Percentiles rank a stretch among this genome's conserved stretches.
Conservation (phyloP, 1,140 invertebrate genomes). For the Chlorops oryzae region DNA sequence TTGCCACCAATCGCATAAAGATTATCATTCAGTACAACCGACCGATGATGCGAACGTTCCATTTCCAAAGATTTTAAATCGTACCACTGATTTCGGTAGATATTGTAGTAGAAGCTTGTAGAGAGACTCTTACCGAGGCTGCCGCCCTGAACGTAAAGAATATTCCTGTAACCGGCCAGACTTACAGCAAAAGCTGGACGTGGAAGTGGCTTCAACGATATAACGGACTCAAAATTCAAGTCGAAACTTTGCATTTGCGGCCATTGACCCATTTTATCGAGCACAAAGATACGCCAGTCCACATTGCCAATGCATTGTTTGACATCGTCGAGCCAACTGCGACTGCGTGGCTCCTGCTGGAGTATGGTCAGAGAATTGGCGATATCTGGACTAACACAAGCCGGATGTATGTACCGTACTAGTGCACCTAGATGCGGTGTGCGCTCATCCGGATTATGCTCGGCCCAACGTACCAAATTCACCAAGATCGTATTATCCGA, state of each 20-base stretch:
- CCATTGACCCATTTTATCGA: constrained; percentile 20
- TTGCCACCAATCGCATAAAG: constrained; percentile 19
- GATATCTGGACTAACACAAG: constrained; percentile 11
- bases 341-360: constrained; percentile 1
- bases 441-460: constrained; percentile 11
- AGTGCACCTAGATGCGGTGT: constrained; percentile 4
- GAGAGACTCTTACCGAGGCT: constrained; percentile 9
- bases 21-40: constrained; percentile 11
- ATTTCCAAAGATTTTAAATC: constrained; percentile 7
- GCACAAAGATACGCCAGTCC: constrained; percentile 18
- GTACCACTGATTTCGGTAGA: constrained; percentile 19
- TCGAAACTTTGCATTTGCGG: constrained; percentile 11
- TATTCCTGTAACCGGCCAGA: constrained; percentile 13
- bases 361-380: constrained; percentile 9
- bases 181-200: constrained; percentile 16
- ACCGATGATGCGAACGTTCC: constrained; percentile 17
- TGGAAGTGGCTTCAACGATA: constrained; percentile 11
- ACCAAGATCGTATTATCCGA: constrained; percentile 14
- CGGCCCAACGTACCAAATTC: constrained; percentile 13
- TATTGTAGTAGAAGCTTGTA: constrained; percentile 16
- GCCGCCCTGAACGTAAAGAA: constrained; percentile 18
- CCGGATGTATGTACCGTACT: constrained; percentile 13
- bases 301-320: constrained; percentile 6
- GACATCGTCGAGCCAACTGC: constrained; percentile 12
- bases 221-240: constrained; percentile 6